Conservation (phyloP, 2,888 invertebrate genomes). For the Leptogaster cylindrica region DNA sequence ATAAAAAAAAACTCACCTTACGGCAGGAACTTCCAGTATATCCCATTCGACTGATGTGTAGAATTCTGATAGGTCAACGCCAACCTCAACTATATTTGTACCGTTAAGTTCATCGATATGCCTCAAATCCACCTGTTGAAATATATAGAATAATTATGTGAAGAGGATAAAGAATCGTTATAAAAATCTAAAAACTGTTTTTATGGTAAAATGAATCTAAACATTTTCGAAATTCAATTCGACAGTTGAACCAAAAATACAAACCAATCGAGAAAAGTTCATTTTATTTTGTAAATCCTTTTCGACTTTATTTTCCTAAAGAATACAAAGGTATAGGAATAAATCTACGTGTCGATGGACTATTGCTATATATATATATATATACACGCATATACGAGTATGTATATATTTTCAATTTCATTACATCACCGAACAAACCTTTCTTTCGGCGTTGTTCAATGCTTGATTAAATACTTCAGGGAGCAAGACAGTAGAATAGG, state of each 20-base stretch:
- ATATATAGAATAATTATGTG: constrained; percentile 33
- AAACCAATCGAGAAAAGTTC: constrained; percentile 25
- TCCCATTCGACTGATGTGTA: constrained; percentile 99
- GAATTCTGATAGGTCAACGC: constrained; percentile 96
- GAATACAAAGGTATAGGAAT: background rate
- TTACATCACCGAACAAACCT: background rate
- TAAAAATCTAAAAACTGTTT: too few species aligned
- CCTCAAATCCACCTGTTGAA: constrained; percentile 81
- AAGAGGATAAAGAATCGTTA: constrained; percentile 8
- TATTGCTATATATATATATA: too few species aligned
- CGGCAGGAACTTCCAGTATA: constrained; percentile 93
- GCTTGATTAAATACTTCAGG: constrained; percentile 32
- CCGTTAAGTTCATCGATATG: constrained; percentile 91
- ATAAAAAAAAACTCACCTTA: constrained; percentile 75
- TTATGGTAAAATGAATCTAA: too few species aligned
- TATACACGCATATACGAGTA: too few species aligned
- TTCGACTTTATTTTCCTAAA: constrained; percentile 17
- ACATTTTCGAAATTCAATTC: constrained; percentile 23
- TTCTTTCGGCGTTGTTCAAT: background rate
- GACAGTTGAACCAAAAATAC: constrained; percentile 30
- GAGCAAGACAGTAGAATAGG: constrained; percentile 5
- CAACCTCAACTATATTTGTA: constrained; percentile 88
- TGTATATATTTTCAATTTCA: constrained; percentile 33
- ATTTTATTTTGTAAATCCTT: constrained; percentile 12
- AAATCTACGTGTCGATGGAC: too few species aligned